Evolutionary conservation across 1,140 invertebrate species (phyloP).

Genomic region (Thrips palmi): DNA sequence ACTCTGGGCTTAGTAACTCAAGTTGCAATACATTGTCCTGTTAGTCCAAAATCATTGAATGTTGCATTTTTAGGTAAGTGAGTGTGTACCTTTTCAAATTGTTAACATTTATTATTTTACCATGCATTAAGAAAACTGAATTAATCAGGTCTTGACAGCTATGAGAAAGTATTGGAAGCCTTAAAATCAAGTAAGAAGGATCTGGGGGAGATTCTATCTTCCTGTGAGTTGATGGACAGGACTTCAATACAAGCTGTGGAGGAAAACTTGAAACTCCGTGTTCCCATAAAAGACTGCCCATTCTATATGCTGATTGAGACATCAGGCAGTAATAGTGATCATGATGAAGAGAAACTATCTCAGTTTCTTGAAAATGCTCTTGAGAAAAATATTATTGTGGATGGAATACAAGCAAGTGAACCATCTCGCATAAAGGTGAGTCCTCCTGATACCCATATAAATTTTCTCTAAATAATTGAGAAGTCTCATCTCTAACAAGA

Average conservation of each 20-base stretch:
- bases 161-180: conserved; percentile 56
- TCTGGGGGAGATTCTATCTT: conserved; percentile 78
- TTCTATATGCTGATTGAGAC: conserved; percentile 90
- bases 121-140: too few relatives aligned
- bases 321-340: conserved; percentile 62
- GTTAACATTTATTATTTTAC: conserved; percentile 16
- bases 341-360: conserved; percentile 77
- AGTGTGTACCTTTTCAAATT: conserved; percentile 5
- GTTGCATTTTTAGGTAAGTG: conserved; percentile 73
- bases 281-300: conserved; percentile 31
- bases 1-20: conserved; percentile 89
- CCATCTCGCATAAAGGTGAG: conserved; percentile 56
- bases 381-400: conserved; percentile 43
- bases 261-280: conserved; percentile 14
- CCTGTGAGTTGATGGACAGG: conserved; percentile 82
- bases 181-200: conserved; percentile 50
- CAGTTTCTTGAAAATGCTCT: conserved; percentile 58
- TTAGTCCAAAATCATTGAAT: conserved; percentile 55
- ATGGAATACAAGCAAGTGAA: conserved; percentile 72
- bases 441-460: neutral
- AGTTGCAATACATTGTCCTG: conserved; percentile 75
- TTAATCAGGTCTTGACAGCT: conserved; percentile 51
- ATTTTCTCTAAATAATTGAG: neutral
- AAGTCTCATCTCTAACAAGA: neutral
- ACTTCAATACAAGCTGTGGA: conserved; percentile 39